Evolutionary conservation across 2,113 vertebrate genomes (phyloP).

Genomic region (Clarias macrocephalus): DNA sequence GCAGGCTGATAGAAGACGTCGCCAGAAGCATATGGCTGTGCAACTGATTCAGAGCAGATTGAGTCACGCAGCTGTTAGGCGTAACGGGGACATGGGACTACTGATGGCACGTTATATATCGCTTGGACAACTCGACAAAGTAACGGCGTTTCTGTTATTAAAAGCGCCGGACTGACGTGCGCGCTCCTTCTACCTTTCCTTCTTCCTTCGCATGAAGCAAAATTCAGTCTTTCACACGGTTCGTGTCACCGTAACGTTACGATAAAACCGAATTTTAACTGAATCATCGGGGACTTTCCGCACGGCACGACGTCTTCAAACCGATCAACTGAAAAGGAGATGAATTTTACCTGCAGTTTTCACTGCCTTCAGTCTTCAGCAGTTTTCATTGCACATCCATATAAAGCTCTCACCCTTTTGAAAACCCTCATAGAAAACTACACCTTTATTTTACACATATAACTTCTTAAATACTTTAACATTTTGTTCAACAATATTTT

Average conservation of each 20-base stretch:
- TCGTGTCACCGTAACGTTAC: background rate
- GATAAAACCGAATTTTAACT: background rate
- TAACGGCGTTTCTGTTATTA: background rate
- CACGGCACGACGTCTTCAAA: background rate
- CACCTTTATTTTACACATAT: background rate
- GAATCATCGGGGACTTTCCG: background rate
- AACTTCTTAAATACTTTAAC: background rate
- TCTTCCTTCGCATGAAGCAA: background rate
- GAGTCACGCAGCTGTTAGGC: background rate
- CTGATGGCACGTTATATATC: background rate
- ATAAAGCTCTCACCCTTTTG: background rate
- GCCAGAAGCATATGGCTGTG: background rate
- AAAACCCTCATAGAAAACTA: background rate
- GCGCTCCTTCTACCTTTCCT: background rate
- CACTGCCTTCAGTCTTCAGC: background rate
- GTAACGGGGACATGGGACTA: background rate
- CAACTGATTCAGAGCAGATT: background rate
- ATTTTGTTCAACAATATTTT: background rate
- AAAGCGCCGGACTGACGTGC: background rate
- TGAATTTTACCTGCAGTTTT: background rate
- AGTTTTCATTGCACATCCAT: constrained; percentile 18
- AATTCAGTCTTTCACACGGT: background rate
- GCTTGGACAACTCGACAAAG: background rate
- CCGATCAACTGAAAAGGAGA: background rate
- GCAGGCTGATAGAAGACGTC: background rate